Evolutionary conservation across 2,113 vertebrate species (phyloP).

Genomic region (Muscicapa adusta): DNA sequence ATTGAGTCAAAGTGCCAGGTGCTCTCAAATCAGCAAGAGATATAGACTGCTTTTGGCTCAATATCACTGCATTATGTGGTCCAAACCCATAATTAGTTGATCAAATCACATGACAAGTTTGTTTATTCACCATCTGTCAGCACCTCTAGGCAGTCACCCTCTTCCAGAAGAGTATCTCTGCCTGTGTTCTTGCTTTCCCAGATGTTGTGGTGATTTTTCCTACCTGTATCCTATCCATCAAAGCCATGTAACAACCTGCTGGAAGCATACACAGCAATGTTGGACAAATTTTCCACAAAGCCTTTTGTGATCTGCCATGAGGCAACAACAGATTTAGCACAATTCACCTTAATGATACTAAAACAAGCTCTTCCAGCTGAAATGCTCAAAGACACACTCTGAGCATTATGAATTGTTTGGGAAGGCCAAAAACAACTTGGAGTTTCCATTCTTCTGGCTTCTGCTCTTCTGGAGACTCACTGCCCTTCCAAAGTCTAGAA

Average conservation of each 20-base stretch:
- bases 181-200: background rate
- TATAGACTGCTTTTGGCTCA: background rate
- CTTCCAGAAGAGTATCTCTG: background rate
- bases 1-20: background rate
- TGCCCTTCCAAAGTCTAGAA: background rate
- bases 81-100: conserved; percentile 12
- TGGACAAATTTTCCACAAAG: conserved; percentile 31
- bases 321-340: background rate
- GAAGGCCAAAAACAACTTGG: background rate
- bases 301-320: background rate
- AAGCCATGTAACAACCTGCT: conserved; percentile 44
- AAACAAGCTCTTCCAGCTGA: conserved; percentile 11
- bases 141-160: conserved; percentile 15
- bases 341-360: background rate
- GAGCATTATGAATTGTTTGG: background rate
- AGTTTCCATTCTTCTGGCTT: background rate
- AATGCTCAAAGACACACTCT: conserved; percentile 4
- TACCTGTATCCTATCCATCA: conserved; percentile 25
- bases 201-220: conserved; percentile 43
- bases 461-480: background rate
- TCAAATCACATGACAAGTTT: conserved; percentile 21
- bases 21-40: background rate
- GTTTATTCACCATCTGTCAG: conserved; percentile 42
- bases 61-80: background rate
- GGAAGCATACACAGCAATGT: background rate